Evolutionary conservation across 2,113 vertebrate genomes (phyloP).

Genomic region (Callipepla squamata): DNA sequence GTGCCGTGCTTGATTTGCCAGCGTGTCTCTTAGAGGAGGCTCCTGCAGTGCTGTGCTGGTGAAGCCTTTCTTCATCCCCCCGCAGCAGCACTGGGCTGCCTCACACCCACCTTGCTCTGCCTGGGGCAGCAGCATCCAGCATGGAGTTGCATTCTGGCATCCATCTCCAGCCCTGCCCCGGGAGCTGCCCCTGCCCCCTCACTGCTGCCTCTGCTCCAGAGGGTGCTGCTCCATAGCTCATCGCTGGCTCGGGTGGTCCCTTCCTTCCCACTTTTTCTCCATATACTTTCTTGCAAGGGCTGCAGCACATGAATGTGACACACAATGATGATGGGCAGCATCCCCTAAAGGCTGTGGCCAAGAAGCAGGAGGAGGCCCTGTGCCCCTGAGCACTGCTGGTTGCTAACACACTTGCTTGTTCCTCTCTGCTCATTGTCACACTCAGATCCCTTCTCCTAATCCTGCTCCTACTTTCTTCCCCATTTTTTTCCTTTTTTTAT

Average conservation of each 20-base stretch:
- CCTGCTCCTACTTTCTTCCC: background rate
- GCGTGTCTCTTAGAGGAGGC: accelerated
- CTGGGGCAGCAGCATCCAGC: background rate
- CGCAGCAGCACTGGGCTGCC: background rate
- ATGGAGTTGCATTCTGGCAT: accelerated
- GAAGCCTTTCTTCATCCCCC: background rate
- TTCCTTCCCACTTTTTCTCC: background rate
- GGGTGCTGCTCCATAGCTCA: background rate
- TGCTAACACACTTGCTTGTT: background rate
- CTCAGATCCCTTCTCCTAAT: background rate
- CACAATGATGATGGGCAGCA: accelerated
- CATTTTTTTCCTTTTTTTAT: background rate
- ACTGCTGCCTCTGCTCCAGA: too few relatives aligned
- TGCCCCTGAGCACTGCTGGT: background rate
- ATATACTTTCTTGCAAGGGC: accelerated
- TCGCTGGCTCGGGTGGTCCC: background rate
- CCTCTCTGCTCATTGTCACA: background rate
- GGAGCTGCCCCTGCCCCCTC: background rate
- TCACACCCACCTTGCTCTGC: accelerated
- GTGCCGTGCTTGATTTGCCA: accelerated
- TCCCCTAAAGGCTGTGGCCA: background rate
- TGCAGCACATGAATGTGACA: accelerated
- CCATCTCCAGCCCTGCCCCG: background rate
- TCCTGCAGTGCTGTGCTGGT: background rate
- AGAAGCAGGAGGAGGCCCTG: too few relatives aligned